Base-by-base conservation (phyloP, 2,797 vertebrate species). In the Bradypodion ventrale region DNA sequence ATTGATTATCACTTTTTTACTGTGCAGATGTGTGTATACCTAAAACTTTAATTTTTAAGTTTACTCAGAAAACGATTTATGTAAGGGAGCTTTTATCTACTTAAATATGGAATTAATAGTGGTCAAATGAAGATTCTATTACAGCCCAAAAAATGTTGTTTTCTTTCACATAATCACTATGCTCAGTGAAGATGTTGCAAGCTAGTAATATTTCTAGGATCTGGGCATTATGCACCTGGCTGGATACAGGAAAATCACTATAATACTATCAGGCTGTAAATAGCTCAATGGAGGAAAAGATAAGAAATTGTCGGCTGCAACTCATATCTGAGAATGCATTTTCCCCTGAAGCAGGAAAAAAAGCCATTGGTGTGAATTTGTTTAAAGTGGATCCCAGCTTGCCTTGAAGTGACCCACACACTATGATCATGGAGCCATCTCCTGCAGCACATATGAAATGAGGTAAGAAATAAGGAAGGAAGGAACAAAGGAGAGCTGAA, bases 401-500 rank as follows among this genome's bases (percentile, higher is more conserved):
- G n/a, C n/a, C n/a, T n/a, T n/a, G n/a, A n/a, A n/a, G n/a, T n/a
- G n/a, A n/a, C n/a, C n/a, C n/a, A n/a, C n/a, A n/a, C n/a, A n/a
- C n/a, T n/a, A n/a, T n/a, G n/a, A n/a, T n/a, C n/a, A n/a, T n/a
- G n/a, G n/a, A n/a, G n/a, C n/a, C n/a, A n/a, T n/a, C n/a, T n/a
- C n/a, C n/a, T n/a, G n/a, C n/a, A n/a, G n/a, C n/a, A n/a, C n/a
- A n/a, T n/a, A n/a, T n/a, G n/a, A n/a, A n/a, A n/a, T n/a, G n/a
- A 42, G 65, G n/a, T n/a, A n/a, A n/a, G n/a, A n/a, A n/a, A n/a
- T n/a, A n/a, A n/a, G n/a, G n/a, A n/a, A n/a, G n/a, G n/a, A n/a
- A n/a, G n/a, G n/a, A n/a, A n/a, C n/a, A n/a, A 37, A 85, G 87
- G 85, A 89, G 79, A 37, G 37, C 66, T 80, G 42, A n/a, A 73